Evolutionary conservation across 2,888 invertebrate genomes (phyloP).

Genomic region (Bembecia ichneumoniformis): DNA sequence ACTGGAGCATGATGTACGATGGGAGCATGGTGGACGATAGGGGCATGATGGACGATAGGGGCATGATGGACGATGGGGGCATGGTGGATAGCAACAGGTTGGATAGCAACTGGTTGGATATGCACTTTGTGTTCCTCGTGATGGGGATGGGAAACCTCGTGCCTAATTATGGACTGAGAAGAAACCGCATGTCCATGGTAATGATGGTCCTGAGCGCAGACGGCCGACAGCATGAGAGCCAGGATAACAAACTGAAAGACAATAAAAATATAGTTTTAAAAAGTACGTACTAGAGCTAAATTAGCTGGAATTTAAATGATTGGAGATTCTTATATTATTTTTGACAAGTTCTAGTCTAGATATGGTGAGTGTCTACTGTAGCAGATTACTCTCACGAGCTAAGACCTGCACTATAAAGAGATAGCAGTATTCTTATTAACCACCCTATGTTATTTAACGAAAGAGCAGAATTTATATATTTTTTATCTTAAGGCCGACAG

Average conservation of each 20-base stretch:
- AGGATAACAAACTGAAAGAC: conserved; percentile 10
- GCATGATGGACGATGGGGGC: conserved; percentile 11
- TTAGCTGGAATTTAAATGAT: too few species aligned
- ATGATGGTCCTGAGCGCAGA: conserved; percentile 21
- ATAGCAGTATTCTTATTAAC: too few species aligned
- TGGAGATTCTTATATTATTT: too few species aligned
- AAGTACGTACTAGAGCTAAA: too few species aligned
- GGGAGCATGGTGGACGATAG: conserved; percentile 7
- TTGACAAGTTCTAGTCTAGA: too few species aligned
- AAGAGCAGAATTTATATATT: too few species aligned
- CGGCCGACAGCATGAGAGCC: conserved; percentile 15
- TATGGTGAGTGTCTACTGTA: too few species aligned
- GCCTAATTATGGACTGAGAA: conserved; percentile 26
- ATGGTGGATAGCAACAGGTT: conserved; percentile 2
- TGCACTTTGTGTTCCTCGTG: conserved; percentile 5
- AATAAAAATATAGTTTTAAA: too few species aligned
- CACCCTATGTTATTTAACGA: too few species aligned
- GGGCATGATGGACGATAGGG: conserved; percentile 10
- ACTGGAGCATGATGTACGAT: conserved; percentile 8
- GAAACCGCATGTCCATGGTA: conserved; percentile 20
- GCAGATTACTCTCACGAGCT: too few species aligned
- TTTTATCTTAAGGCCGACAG: too few species aligned
- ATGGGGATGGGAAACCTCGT: conserved; percentile 14
- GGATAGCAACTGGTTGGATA: conserved; percentile 2
- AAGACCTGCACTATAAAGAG: too few species aligned